phyloP scores from a whole-genome alignment of 2,888 invertebrate genomes.

The Schizaphis graminum region DNA sequence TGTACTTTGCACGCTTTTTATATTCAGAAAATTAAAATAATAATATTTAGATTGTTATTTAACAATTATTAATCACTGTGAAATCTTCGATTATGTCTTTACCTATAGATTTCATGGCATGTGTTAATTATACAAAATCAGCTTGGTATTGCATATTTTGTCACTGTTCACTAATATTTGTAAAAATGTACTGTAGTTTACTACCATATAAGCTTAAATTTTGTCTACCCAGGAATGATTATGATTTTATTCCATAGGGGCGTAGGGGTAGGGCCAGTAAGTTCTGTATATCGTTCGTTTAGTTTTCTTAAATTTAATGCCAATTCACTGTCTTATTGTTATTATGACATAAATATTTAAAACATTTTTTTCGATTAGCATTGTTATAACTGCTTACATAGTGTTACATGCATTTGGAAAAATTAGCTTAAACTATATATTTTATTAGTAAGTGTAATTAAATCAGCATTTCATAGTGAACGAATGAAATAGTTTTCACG shows the following conservation, averaged over 20 bases:
- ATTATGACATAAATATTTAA: neutral
- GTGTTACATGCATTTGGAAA: neutral
- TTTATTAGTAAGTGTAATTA: neutral
- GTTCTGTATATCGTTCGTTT: neutral
- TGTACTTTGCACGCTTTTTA: neutral
- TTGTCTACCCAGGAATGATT: neutral
- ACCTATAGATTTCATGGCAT: no score
- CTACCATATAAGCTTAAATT: neutral
- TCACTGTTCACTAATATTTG: no score
- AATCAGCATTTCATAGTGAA: neutral
- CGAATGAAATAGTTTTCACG: neutral
- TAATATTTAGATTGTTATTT: neutral
- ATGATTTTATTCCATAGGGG: neutral
- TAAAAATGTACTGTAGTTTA: no score
- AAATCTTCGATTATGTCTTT: no score
- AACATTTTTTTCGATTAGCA: neutral
- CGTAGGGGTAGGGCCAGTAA: neutral
- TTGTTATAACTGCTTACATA: neutral
- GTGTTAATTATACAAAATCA: no score
- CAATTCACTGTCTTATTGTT: no score
- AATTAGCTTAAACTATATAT: neutral
- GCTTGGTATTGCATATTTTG: no score
- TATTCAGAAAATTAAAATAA: neutral
- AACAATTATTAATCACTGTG: neutral
- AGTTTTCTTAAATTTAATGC: neutral